phyloP scores from a whole-genome alignment of 2,888 invertebrate species.

The Pseudoips prasinana region DNA sequence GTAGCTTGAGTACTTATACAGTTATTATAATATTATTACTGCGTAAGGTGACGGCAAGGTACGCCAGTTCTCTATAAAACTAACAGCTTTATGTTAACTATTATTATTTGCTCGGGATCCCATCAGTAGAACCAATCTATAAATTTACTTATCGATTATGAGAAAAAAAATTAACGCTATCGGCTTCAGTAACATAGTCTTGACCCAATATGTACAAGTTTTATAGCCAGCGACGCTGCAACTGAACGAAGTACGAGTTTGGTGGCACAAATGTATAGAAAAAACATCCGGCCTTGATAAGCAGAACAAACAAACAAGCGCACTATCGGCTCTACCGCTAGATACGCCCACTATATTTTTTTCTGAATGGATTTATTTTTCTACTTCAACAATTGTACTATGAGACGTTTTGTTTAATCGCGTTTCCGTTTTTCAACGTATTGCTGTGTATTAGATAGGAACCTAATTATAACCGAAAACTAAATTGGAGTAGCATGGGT shows the following conservation, averaged over 20 bases:
- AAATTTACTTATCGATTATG: conserved; percentile 46
- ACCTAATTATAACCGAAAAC: conserved; percentile 1
- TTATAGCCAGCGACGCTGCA: conserved; percentile 66
- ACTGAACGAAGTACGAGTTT: conserved; percentile 66
- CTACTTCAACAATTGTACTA: conserved; percentile 43
- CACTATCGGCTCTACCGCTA: conserved; percentile 77
- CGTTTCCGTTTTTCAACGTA: conserved; percentile 5
- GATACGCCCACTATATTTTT: conserved; percentile 67
- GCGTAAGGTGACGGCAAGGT: too few species aligned
- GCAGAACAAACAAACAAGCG: conserved; percentile 77
- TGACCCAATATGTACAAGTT: conserved; percentile 65
- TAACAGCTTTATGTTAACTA: conserved; percentile 26
- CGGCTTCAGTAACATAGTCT: conserved; percentile 61
- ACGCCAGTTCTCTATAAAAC: conserved; percentile 22
- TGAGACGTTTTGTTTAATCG: conserved; percentile 11
- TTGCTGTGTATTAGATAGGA: conserved; percentile 1
- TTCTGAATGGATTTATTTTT: conserved; percentile 64
- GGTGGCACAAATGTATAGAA: conserved; percentile 78
- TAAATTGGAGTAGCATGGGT: conserved; percentile 9
- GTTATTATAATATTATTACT: too few species aligned
- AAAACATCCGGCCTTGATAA: conserved; percentile 82
- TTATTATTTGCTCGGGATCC: conserved; percentile 38
- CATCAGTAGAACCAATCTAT: conserved; percentile 13
- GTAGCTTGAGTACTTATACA: too few species aligned
- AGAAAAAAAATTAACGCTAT: conserved; percentile 62